phyloP scores from a whole-genome alignment of 2,888 invertebrate species.

The Scelioninae gen. 1 region DNA sequence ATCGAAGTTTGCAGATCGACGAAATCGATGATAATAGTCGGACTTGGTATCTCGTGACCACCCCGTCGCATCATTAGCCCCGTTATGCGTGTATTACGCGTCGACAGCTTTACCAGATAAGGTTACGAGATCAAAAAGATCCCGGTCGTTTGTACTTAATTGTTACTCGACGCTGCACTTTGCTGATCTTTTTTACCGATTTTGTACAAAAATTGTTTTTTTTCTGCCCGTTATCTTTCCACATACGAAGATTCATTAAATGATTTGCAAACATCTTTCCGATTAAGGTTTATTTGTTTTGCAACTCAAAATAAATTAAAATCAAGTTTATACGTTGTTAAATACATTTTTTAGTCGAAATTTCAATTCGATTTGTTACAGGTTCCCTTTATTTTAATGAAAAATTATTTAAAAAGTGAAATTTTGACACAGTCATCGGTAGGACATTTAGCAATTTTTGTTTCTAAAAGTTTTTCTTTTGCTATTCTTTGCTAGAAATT shows the following conservation, averaged over 20 bases:
- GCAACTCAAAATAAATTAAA: not conserved
- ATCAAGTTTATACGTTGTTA: not conserved
- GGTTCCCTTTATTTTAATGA: too few relatives aligned
- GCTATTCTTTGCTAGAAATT: too few relatives aligned
- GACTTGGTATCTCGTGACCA: conserved; percentile 70
- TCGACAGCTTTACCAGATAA: conserved; percentile 48
- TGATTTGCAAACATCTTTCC: conserved; percentile 24
- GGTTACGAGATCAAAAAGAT: conserved; percentile 67
- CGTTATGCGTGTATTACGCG: conserved; percentile 74
- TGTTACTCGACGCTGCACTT: conserved; percentile 54
- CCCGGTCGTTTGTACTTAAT: conserved; percentile 54
- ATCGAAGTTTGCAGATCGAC: conserved; percentile 67
- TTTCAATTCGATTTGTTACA: too few relatives aligned
- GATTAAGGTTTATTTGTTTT: conserved; percentile 17
- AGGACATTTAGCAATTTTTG: too few relatives aligned
- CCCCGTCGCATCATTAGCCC: conserved; percentile 75
- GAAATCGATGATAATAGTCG: conserved; percentile 67
- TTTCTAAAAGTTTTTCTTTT: too few relatives aligned
- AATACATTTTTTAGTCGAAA: too few relatives aligned
- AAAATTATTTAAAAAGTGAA: too few relatives aligned
- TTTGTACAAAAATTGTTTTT: conserved; percentile 16
- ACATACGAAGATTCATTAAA: conserved; percentile 21
- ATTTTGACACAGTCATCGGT: too few relatives aligned
- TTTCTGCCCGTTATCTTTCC: conserved; percentile 15
- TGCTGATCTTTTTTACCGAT: conserved; percentile 20